A percentile compares a stretch with the other conserved stretches of the same genome.
phyloP scores from a whole-genome alignment of 2,113 vertebrate species.

The Penelope pileata region DNA sequence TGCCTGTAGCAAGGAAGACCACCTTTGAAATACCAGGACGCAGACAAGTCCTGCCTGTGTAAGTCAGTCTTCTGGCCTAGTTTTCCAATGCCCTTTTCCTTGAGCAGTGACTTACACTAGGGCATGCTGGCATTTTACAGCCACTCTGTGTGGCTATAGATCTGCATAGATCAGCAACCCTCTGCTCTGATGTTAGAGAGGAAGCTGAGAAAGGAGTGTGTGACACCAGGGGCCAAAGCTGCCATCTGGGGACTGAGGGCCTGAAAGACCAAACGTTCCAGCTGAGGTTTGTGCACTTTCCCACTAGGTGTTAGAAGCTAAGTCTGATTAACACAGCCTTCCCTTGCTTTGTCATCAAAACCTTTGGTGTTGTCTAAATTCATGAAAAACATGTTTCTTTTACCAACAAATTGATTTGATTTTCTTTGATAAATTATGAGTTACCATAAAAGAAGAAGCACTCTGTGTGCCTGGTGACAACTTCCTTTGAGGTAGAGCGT shows the following conservation, averaged over 20 bases:
- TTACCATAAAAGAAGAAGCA: conserved; percentile 58
- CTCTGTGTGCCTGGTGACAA: conserved; percentile 55
- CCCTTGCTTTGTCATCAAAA: conserved; percentile 32
- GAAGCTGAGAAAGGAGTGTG: background rate
- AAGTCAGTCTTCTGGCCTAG: background rate
- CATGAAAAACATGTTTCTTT: conserved; percentile 53
- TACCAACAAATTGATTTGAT: conserved; percentile 67
- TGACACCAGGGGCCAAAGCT: background rate
- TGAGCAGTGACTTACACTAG: background rate
- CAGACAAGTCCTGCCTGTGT: background rate
- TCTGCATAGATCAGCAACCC: background rate
- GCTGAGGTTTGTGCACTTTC: conserved; percentile 32
- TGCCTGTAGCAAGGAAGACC: background rate
- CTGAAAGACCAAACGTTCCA: background rate
- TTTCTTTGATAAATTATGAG: conserved; percentile 72
- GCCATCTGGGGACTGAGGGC: background rate
- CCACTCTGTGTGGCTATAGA: background rate
- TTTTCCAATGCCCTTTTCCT: background rate
- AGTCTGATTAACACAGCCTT: conserved; percentile 32
- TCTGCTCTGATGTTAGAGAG: background rate
- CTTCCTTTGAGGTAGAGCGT: conserved; percentile 62
- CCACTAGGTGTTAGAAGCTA: background rate
- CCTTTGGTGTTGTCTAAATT: conserved; percentile 28
- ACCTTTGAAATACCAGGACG: background rate
- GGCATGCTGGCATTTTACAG: background rate